Evolutionary conservation across 2,888 invertebrate genomes (phyloP), one percentile per base, ranked within the genome.

Genomic region (Nymphalis polychloros): DNA sequence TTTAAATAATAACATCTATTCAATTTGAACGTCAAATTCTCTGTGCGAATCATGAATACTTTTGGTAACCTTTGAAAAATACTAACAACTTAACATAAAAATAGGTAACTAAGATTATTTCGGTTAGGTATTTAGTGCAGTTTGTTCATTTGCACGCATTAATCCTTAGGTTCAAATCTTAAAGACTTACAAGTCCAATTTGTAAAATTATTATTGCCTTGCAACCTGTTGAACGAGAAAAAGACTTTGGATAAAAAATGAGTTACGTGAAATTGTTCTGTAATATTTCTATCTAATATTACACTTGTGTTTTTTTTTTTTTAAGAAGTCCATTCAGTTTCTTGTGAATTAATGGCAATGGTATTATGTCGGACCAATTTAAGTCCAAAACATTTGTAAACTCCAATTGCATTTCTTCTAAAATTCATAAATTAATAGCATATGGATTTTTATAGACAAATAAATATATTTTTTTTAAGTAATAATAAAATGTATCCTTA

Each of bases 1-100:
- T 41, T 41, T 41, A 13, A 4, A 41, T 41, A 3, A 6, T 23
- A 23, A 16, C 0, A 23, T 2, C 5, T 2, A 23, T 27, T 23
- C 1, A 16, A 4, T 16, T 16, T 52, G 13, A 6, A 27, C 13
- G 52, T 52, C 16, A 60, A 59, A 75, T 70, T 77, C 75, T 77
- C 74, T 69, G 70, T 65, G 57, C 72, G 67, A 5, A 74, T 70
- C 69, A 64, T 70, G 70, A 72, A 73, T 65, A 67, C 67, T 69
- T 69, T 67, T 72, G 79, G 84, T 83, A 86, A 86, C 85, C 84
- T 83, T 85, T 85, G 82, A 83, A 84, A 85, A 83, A 81, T 55
- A 55, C 31, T 49, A 49, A 66, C 72, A 23, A 1, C 50, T 73
- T 76, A 67, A 69, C 31, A 31, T 59, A 67, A 55, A 31, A 7